phyloP scores from a whole-genome alignment of 2,797 vertebrate species.

The Ciconia nigra region DNA sequence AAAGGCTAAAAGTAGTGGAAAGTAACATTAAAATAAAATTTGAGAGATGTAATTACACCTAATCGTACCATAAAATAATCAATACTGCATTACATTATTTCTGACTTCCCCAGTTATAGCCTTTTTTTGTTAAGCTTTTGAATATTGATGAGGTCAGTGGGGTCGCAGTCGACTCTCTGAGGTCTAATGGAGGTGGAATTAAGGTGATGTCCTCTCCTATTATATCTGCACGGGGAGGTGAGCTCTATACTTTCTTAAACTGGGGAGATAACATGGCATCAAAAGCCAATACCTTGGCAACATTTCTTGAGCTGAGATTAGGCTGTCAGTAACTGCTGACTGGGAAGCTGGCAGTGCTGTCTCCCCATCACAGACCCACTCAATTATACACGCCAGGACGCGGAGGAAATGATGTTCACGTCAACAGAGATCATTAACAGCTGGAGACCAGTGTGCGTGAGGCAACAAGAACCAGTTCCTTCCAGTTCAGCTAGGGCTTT shows the following conservation, averaged over 20 bases:
- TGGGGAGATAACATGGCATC: conserved; percentile 25
- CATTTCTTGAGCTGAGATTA: conserved; percentile 51
- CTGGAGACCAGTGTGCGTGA: not conserved
- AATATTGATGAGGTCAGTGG: conserved; percentile 82
- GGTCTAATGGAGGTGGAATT: conserved; percentile 79
- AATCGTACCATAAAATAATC: conserved; percentile 87
- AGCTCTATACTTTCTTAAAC: conserved; percentile 5
- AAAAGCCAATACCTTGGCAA: conserved; percentile 26
- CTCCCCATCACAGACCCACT: conserved; percentile 42
- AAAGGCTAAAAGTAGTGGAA: conserved; percentile 85
- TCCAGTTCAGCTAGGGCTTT: conserved; percentile 23
- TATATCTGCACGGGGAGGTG: conserved; percentile 21
- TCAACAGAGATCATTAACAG: conserved; percentile 56
- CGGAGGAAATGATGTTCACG: conserved; percentile 33
- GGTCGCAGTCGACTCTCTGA: conserved; percentile 70
- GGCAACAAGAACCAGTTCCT: conserved; percentile 18
- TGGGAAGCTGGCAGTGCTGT: conserved; percentile 23
- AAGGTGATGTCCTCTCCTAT: conserved; percentile 74
- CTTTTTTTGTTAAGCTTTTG: conserved; percentile 81
- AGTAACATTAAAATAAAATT: conserved; percentile 86
- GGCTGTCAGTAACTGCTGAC: conserved; percentile 59
- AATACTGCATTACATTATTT: conserved; percentile 85
- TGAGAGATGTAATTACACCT: conserved; percentile 85
- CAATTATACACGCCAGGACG: conserved; percentile 20
- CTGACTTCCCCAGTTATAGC: conserved; percentile 81